Percentiles rank a stretch among this genome's conserved stretches.
These are phyloP conservation scores for Thysanoteuthis rhombus DNA, from an alignment of 2,888 invertebrate species.

Conservation along the genomic window DNA sequence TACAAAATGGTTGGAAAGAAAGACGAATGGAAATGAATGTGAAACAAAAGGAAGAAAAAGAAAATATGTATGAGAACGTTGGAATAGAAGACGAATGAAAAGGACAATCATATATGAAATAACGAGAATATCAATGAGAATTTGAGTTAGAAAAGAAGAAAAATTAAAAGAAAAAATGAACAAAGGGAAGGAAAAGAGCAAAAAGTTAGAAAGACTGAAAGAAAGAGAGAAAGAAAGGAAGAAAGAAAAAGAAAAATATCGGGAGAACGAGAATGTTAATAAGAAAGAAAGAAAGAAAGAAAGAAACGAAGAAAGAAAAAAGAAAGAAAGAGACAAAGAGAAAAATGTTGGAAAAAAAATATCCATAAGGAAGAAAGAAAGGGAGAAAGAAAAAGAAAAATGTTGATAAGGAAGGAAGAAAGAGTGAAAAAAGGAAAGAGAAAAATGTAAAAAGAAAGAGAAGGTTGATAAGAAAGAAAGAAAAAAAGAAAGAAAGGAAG, in stretches of 20 bases:
- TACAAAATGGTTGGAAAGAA: no score
- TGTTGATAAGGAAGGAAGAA: no score
- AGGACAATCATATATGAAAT: no score
- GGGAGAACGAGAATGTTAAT: neutral
- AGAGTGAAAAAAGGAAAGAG: neutral
- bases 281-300: neutral
- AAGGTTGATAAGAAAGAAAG: neutral
- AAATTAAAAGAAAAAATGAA: neutral
- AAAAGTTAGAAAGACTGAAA: neutral
- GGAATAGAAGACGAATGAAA: no score
- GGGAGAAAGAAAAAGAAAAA: neutral
- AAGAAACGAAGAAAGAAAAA: neutral
- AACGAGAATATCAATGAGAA: no score
- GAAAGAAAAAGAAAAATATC: neutral
- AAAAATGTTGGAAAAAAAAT: neutral
- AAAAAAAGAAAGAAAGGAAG: neutral
- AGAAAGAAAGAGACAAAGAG: neutral
- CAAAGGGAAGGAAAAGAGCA: neutral
- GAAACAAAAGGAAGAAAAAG: no score
- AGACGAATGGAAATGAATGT: no score
- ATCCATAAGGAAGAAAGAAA: neutral
- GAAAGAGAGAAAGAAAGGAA: neutral
- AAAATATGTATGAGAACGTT: no score
- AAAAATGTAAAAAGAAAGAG: neutral
- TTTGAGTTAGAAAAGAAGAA: no score